Evolutionary conservation across 1,140 invertebrate genomes (phyloP), one percentile per base, ranked within the genome.

Genomic region (Drosophila nigromelanica): DNA sequence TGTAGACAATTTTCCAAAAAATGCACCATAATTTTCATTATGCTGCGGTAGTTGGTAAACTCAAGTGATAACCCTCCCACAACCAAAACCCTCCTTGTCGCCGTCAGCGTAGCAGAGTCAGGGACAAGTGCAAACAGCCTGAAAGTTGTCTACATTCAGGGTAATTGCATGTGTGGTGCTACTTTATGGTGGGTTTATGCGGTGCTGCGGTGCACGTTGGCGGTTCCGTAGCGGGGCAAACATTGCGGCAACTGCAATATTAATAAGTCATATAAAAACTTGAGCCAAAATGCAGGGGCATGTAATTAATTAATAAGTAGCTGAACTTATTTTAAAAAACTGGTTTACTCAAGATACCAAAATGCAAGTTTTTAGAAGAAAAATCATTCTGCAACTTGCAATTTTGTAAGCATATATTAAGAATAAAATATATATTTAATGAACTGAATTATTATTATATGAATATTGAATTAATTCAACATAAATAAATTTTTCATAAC

Each of bases 241-340:
- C 55, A 68, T 42, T 73, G 66, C 56, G 63, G 33, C 66, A 48
- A 33, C 42, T 73, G 30, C 43, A 73, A 61, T 61, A 56, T 73
- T 73, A 69, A 73, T 69, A 69, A 69, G 18, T 18, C 18, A 18
- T 18, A 18, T 18, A 18, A 18, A 18, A 18, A 18, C 18, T 18
- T 18, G 18, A 18, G 51, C 21, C 54, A 52, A 33, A 45, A 52
- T 62, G 47, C 45, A 51, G 37, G 11, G 37, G 18, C 40, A 50
- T 39, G 30, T 55, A 48, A 67, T 59, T 59, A 67, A 66, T 59
- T 67, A 59, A 18, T 2, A 18, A 18, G 18, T 18, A 18, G 18
- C 18, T 18, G 18, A 18, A 18, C 18, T 18, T 18, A 2, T 47
- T 14, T 55, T 47, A 5, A 35, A 11, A 4, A 35, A 30, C 12